Evolutionary conservation across 1,140 invertebrate genomes (phyloP).

Genomic region (Scaptomyza montana): DNA sequence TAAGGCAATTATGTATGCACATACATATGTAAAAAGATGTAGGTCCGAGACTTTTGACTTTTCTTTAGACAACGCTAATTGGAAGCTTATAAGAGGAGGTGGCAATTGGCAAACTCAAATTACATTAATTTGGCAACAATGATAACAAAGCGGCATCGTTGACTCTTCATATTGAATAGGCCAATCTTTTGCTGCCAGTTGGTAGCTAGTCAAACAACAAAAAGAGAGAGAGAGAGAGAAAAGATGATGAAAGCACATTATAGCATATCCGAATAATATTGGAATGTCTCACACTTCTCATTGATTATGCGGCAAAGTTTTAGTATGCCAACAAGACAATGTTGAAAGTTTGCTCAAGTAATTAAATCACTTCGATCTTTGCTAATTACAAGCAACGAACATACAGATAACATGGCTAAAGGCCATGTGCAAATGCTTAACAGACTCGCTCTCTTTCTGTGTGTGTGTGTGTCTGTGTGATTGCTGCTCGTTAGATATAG

Average conservation of each 20-base stretch:
- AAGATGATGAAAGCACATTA: not conserved
- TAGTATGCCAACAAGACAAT: slow-evolving; percentile 78
- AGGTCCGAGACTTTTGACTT: not conserved
- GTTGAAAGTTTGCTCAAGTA: slow-evolving; percentile 80
- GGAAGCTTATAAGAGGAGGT: slow-evolving; percentile 60
- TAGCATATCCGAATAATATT: slow-evolving; percentile 38
- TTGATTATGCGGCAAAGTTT: slow-evolving; percentile 70
- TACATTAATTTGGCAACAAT: slow-evolving; percentile 73
- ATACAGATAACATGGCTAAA: slow-evolving; percentile 48
- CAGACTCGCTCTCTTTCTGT: not conserved
- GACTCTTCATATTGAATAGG: slow-evolving; percentile 35
- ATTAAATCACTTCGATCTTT: slow-evolving; percentile 82
- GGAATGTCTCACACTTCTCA: slow-evolving; percentile 43
- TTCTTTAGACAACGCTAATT: slow-evolving; percentile 60
- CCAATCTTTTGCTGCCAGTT: slow-evolving; percentile 9
- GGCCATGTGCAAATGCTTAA: slow-evolving; percentile 3
- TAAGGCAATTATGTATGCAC: not conserved
- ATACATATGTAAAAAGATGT: too few species aligned
- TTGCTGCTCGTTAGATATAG: slow-evolving; percentile 67
- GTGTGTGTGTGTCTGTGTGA: slow-evolving; percentile 23
- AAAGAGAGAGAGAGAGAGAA: not conserved
- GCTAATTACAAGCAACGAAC: slow-evolving; percentile 76
- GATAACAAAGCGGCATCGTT: slow-evolving; percentile 59
- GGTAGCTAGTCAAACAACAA: slow-evolving; percentile 12
- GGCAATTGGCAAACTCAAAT: slow-evolving; percentile 74